These are phyloP conservation scores for Onychomys leucogaster DNA, from an alignment of 2,797 vertebrate species.

Conservation along the genomic window DNA sequence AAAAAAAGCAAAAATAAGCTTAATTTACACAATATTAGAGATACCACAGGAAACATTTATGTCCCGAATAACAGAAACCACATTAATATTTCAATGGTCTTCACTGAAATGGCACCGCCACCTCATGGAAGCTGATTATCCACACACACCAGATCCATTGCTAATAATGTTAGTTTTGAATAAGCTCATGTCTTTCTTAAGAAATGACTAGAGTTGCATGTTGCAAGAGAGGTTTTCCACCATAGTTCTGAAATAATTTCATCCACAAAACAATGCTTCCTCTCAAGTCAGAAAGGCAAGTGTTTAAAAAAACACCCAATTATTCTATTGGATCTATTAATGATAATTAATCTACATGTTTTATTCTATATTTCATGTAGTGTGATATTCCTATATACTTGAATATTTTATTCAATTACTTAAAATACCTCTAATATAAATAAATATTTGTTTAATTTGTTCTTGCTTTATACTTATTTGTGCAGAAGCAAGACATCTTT, in stretches of 20 bases:
- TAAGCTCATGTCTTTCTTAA: background rate
- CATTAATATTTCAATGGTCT: background rate
- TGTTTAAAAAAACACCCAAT: background rate
- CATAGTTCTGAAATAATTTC: background rate
- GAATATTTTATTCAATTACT: background rate
- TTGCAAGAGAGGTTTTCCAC: background rate
- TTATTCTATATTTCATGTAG: background rate
- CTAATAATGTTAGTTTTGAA: background rate
- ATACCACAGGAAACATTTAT: background rate
- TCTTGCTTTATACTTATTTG: background rate
- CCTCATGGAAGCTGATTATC: background rate
- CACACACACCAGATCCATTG: background rate
- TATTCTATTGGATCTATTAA: background rate
- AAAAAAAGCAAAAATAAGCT: background rate
- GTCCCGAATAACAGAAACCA: background rate
- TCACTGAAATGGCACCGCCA: background rate
- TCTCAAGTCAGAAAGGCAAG: background rate
- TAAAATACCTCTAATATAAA: background rate
- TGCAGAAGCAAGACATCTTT: background rate
- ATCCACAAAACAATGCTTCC: background rate
- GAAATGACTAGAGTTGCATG: background rate
- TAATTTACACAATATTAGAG: background rate
- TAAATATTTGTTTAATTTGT: background rate
- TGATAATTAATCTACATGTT: background rate
- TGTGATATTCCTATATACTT: background rate